These are phyloP conservation scores for Perca fluviatilis DNA, from an alignment of 2,113 vertebrate genomes.

Conservation along the genomic window DNA sequence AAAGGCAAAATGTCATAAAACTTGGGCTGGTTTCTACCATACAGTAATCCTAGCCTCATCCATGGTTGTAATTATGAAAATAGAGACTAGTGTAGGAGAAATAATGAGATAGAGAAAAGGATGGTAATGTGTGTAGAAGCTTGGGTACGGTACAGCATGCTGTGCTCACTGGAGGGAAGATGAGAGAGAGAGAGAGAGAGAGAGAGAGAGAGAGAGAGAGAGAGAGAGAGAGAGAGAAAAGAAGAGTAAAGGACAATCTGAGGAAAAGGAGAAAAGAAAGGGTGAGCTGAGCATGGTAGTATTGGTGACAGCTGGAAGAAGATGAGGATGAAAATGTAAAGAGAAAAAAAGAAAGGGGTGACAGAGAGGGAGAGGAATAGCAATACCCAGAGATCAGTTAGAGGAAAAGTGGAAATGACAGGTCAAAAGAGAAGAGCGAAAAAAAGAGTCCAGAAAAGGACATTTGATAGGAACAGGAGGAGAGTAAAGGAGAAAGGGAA, in stretches of 20 bases:
- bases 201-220: neutral
- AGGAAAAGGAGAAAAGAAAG: neutral
- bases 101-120: constrained; percentile 28
- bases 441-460: neutral
- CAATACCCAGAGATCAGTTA: constrained; percentile 4
- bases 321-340: neutral
- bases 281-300: neutral
- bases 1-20: constrained; percentile 6
- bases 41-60: constrained; percentile 8
- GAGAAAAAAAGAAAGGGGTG: neutral
- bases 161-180: neutral
- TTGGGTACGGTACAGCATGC: too few relatives aligned
- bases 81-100: neutral
- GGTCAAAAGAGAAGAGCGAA: neutral
- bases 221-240: too few relatives aligned
- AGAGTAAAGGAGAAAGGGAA: neutral
- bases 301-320: neutral
- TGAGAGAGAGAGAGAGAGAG: neutral
- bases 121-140: neutral
- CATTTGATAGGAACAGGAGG: neutral
- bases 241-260: neutral
- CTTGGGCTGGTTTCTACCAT: neutral
- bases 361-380: neutral
- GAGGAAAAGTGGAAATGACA: constrained; percentile 28
- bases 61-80: constrained; percentile 24